Conservation (phyloP, 2,888 invertebrate genomes). For the Noctua comes region DNA sequence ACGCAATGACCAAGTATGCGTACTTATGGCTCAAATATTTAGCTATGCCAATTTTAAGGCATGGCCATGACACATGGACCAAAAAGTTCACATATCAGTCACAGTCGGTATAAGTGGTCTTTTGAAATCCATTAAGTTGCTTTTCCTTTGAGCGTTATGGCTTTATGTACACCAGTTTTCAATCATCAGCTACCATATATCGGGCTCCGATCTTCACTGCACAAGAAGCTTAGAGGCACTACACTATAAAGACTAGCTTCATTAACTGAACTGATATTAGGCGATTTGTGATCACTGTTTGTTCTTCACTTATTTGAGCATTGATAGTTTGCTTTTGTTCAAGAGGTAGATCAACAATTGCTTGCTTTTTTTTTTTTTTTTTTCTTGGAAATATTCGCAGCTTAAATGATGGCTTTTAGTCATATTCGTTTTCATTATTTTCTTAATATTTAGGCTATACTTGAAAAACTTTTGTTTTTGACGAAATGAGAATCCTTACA, state of each 20-base stretch:
- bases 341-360: neutral
- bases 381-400: neutral
- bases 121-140: neutral
- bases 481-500: neutral
- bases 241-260: constrained; percentile 74
- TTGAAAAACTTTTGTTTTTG: neutral
- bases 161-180: neutral
- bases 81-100: neutral
- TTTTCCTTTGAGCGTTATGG: neutral
- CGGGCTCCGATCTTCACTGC: neutral
- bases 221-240: constrained; percentile 31
- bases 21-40: neutral
- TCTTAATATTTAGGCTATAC: neutral
- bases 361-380: neutral
- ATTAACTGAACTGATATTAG: constrained; percentile 59
- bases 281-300: constrained; percentile 64
- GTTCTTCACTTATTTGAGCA: neutral
- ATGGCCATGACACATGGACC: too few species aligned
- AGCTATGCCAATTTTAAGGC: neutral
- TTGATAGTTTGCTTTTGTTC: neutral
- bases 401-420: neutral
- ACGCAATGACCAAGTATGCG: neutral
- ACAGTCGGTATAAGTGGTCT: neutral
- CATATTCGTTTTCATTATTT: neutral
- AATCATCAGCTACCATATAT: neutral